Percentiles rank a stretch among this genome's conserved stretches.
Evolutionary conservation across 2,113 vertebrate genomes (phyloP).

Genomic region (Hyperopisus bebe): DNA sequence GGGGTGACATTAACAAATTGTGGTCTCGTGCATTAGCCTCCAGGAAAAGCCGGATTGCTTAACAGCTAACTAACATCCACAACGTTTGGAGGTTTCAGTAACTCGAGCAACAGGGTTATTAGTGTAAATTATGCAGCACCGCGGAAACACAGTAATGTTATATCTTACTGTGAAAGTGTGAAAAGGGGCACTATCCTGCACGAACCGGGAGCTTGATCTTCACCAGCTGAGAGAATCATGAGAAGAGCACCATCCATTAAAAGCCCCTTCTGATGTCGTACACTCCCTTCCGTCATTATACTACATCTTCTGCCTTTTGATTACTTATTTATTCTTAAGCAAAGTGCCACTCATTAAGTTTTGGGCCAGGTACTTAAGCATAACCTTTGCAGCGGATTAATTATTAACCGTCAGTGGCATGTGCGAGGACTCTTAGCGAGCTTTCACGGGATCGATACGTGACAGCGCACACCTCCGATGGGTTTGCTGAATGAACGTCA

Average conservation of each 20-base stretch:
- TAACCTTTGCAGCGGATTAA: constrained; percentile 1
- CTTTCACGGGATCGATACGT: not conserved
- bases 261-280: not conserved
- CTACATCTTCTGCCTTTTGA: not conserved
- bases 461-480: not conserved
- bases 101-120: constrained; percentile 48
- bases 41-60: constrained; percentile 22
- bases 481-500: not conserved
- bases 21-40: constrained; percentile 40
- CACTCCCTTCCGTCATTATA: too few relatives aligned
- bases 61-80: constrained; percentile 19
- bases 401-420: not conserved
- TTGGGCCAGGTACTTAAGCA: constrained; percentile 6
- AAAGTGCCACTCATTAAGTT: constrained; percentile 5
- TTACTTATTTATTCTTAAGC: constrained; percentile 17
- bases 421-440: not conserved
- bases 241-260: not conserved
- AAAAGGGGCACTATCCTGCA: not conserved
- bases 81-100: constrained; percentile 49
- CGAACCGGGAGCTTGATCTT: not conserved
- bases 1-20: constrained; percentile 10
- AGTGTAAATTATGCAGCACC: constrained; percentile 53
- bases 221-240: not conserved
- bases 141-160: constrained; percentile 55
- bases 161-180: constrained; percentile 36